phyloP scores from a whole-genome alignment of 2,888 invertebrate species.

The Amaurobius ferox region DNA sequence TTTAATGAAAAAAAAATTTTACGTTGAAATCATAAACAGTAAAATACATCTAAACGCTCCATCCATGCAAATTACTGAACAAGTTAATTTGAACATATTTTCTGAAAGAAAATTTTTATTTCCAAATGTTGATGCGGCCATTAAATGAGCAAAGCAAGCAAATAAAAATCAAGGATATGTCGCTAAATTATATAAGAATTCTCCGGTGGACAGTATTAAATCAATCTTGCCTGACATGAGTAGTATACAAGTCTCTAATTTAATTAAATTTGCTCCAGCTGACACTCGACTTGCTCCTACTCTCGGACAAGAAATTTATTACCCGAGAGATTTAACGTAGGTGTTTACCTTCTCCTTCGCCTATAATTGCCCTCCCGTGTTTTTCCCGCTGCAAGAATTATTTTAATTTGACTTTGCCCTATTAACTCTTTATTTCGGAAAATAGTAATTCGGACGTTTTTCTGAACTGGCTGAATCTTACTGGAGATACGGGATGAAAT shows the following conservation, averaged over 20 bases:
- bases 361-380: background rate
- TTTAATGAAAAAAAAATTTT: too few species aligned
- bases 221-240: constrained; percentile 10
- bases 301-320: constrained; percentile 7
- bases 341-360: background rate
- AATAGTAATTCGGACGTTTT: background rate
- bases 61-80: too few species aligned
- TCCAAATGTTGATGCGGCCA: background rate
- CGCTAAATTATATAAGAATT: background rate
- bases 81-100: too few species aligned
- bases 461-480: background rate
- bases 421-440: constrained; percentile 6
- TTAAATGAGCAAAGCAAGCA: background rate
- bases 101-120: background rate
- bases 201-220: constrained; percentile 15
- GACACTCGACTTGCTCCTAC: constrained; percentile 7
- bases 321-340: background rate
- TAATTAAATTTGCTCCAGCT: constrained; percentile 18
- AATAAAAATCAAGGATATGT: constrained; percentile 12
- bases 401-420: background rate
- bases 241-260: background rate
- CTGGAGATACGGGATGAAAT: background rate
- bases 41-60: too few species aligned
- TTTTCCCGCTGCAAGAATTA: background rate
- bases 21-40: too few species aligned